Base-by-base conservation (phyloP, 2,797 vertebrate species). In the Garrulus glandarius region DNA sequence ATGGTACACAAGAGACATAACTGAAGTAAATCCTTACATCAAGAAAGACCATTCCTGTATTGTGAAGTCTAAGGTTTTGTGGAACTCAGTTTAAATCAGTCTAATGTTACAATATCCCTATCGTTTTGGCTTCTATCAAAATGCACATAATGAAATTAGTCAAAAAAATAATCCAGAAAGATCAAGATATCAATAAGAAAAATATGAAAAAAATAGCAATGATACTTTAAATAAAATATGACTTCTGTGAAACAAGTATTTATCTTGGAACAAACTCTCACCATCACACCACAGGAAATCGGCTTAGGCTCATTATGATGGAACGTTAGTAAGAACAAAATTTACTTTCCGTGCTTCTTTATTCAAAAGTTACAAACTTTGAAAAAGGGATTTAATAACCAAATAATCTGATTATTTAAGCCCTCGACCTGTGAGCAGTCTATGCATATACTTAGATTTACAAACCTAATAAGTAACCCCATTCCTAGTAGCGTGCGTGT, bases 31-130 rank as follows among this genome's bases (percentile, higher is more conserved):
- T 87, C 74, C 85, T 91, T 65, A 22, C 2, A 3, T 67, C 64
- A 46, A 80, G 61, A 22, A 87, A 64, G 36, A 89, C 70, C 69
- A 77, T 65, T 92, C 27, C 50, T 81, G 34, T 84, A 84, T 47
- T 87, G 56, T 92, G 64, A 97, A 97, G 80, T 91, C 87, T 92
- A 95, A 96, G 78, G 65, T 67, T 81, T 69, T 59, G 71, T 83
- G 47, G 60, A 95, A 82, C 65, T 83, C 59, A 39, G 89, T 68
- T 92, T 89, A 93, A 95, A 76, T 83, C 44, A 80, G 49, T 50
- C 32, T 65, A 50, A 50, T 53, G 55, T 53, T 81, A 63, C 46
- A 94, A 87, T 64, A 61, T 61, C 29, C 14, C 43, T 37, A 47
- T 36, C 13, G 60, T 59, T 56, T 89, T 17, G 37, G 20, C 27